Base-by-base conservation (phyloP, 2,888 invertebrate species). In the Schizaphis graminum region DNA sequence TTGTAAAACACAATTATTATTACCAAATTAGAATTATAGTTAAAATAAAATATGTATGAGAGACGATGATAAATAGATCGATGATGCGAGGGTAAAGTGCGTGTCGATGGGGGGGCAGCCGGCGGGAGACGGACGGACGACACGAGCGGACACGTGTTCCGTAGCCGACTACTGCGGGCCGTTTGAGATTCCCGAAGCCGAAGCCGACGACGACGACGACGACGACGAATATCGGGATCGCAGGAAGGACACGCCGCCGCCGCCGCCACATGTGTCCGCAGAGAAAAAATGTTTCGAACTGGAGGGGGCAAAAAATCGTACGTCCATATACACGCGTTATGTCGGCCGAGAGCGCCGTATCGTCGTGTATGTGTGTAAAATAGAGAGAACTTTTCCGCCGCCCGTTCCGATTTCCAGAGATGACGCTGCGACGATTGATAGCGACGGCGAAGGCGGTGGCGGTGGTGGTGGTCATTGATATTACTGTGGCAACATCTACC, bases 351-450 rank as follows among this genome's bases (percentile, higher is more conserved):
- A 13, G 26, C 13, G 35, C 41, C 41, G 26, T n/a, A 21, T 44
- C 28, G 84, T 85, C 24, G 24, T 85, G 84, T 84, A 90, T 57
- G 93, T 57, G 93, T 90, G 90, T 94, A 67, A 67, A 67, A 86
- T 67, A 90, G 53, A 49, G 49, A 94, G 61, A 94, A 94, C 90
- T 61, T 94, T 86, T 91, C 67, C 93, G 85, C 86, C 61, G 90
- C 35, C 89, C 85, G 84, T 89, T 85, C 89, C 61, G 44, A 84
- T 93, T 89, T 93, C 89, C 84, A 53, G 61, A 67, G 67, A 67
- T n/a, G 67, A 67, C n/a, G 67, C 67, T 5, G 57, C 61, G 16
- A 49, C 85, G n/a, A 53, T 53, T 16, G 16, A 85, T 56, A 13
- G n/a, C 3, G 0, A 28, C 2, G 56, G 10, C 56, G 26, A 8